These are phyloP conservation scores for Neoarius graeffei DNA, from an alignment of 2,113 vertebrate species.

Conservation along the genomic window DNA sequence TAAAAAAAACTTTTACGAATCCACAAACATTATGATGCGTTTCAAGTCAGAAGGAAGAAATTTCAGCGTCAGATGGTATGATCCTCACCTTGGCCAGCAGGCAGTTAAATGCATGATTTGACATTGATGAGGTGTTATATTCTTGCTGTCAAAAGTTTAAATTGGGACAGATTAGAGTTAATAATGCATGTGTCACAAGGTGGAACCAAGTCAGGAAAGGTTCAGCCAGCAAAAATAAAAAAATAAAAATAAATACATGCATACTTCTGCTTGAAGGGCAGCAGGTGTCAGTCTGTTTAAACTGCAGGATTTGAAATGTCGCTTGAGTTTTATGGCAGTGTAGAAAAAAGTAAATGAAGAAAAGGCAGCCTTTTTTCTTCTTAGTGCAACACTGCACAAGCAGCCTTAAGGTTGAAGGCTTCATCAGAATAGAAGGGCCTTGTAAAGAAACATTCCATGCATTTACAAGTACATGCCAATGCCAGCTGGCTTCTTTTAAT, in stretches of 20 bases:
- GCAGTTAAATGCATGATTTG: constrained; percentile 31
- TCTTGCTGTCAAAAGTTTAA: constrained; percentile 18
- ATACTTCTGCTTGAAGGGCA: not conserved
- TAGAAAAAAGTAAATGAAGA: not conserved
- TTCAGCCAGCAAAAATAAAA: not conserved
- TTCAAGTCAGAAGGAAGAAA: not conserved
- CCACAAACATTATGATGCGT: constrained; percentile 15
- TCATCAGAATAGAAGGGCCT: constrained; percentile 20
- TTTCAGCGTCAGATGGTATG: constrained; percentile 23
- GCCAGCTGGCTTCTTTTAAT: not conserved
- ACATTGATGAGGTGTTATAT: constrained; percentile 32
- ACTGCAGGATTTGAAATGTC: not conserved
- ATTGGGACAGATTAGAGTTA: constrained; percentile 28
- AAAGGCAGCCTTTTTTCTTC: not conserved
- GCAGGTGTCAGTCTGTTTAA: constrained; percentile 13
- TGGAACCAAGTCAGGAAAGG: constrained; percentile 15
- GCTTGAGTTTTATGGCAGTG: not conserved
- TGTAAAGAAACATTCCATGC: not conserved
- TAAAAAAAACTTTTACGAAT: not conserved
- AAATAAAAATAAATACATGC: not conserved
- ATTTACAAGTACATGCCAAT: not conserved
- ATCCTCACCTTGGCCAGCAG: constrained; percentile 26
- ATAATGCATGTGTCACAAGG: constrained; percentile 31
- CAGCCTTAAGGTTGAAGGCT: constrained; percentile 1
- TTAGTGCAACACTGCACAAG: not conserved